A percentile compares a stretch with the other conserved stretches of the same genome.
Evolutionary conservation across 2,888 invertebrate species (phyloP).

Genomic region (Eupithecia tripunctaria): DNA sequence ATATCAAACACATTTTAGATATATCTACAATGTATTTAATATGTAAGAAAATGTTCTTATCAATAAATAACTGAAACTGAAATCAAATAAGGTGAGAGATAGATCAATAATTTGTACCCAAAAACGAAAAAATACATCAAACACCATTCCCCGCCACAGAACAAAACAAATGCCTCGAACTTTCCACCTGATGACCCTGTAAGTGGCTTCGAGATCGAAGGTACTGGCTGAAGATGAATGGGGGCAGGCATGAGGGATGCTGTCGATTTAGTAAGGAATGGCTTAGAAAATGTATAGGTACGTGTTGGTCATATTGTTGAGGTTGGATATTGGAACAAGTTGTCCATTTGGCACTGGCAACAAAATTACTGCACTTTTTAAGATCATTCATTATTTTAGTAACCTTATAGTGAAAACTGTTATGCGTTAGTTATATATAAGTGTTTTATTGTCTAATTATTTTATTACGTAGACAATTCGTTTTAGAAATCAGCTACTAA

Average conservation of each 20-base stretch:
- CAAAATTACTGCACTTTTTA: neutral
- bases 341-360: neutral
- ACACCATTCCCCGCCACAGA: slow-evolving; percentile 22
- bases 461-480: too few relatives aligned
- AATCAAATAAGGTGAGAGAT: too few relatives aligned
- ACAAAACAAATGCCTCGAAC: slow-evolving; percentile 16
- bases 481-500: neutral
- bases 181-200: slow-evolving; percentile 32
- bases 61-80: too few relatives aligned
- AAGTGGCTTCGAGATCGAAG: slow-evolving; percentile 34
- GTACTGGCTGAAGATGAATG: slow-evolving; percentile 28
- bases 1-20: too few relatives aligned
- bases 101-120: too few relatives aligned
- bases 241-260: slow-evolving; percentile 36
- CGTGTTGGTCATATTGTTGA: slow-evolving; percentile 24
- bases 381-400: neutral
- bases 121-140: neutral
- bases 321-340: neutral
- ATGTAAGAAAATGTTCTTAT: too few relatives aligned
- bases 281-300: slow-evolving; percentile 25
- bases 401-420: too few relatives aligned
- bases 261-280: slow-evolving; percentile 41
- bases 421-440: too few relatives aligned
- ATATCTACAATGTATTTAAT: too few relatives aligned
- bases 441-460: too few relatives aligned